Evolutionary conservation across 2,113 vertebrate genomes (phyloP), one percentile per base, ranked within the genome.

Genomic region (Rafetus swinhoei): DNA sequence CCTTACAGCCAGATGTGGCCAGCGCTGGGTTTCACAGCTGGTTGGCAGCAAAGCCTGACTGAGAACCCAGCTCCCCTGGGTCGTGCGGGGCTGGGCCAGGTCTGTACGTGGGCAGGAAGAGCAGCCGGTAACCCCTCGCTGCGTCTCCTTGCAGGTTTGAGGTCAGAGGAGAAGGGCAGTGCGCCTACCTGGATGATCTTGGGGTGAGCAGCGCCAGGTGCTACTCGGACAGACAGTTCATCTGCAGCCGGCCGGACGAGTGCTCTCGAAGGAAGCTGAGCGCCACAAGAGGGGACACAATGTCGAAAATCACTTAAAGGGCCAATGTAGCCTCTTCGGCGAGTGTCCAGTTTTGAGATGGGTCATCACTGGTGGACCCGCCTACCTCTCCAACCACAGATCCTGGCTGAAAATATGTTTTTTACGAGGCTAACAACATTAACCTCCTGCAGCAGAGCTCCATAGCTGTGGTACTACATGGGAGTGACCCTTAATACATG

Each of bases 41-140:
- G 32, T 69, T 69, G 29, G 62, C 16, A 19, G 62, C 62, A 69
- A 69, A 65, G n/a, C n/a, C n/a, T n/a, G n/a, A n/a, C n/a, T n/a
- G n/a, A n/a, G n/a, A n/a, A n/a, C n/a, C n/a, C n/a, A 19, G 16
- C 18, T 9, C 32, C 62, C 7, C 62, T 9, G 15, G 15, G 4
- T n/a, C 2, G 7, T 4, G n/a, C 7, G 4, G 1, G 29, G 19
- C 7, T 16, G 15, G 3, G 29, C 8, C 32, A n/a, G 2, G 15
- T 69, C 32, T 1, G 3, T 69, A 18, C 6, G 14, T 69, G 32
- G n/a, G 32, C 62, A n/a, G 32, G 62, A n/a, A 69, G 1, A 24
- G 57, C 6, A 32, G 62, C 35, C 35, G 35, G 45, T 45, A 76
- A 76, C 72, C 35, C 72, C 18, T 3, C 5, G 21, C 35, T 24